phyloP scores from a whole-genome alignment of 2,888 invertebrate species.

The Choreutis nemorana region DNA sequence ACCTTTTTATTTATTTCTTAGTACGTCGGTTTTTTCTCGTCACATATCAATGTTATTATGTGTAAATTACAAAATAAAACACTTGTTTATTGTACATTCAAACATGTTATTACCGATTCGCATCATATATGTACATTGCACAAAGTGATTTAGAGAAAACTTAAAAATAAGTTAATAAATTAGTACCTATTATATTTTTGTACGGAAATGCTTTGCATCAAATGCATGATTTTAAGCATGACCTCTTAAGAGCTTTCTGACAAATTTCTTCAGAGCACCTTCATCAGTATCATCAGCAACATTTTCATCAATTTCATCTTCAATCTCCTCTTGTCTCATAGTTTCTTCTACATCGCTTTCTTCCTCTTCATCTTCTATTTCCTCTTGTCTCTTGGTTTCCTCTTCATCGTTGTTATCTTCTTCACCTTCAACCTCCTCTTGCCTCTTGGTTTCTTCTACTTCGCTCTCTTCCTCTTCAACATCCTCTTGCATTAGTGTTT shows the following conservation, averaged over 20 bases:
- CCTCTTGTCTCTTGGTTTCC: slow-evolving; percentile 8
- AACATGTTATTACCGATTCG: too few relatives aligned
- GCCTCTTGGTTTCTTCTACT: slow-evolving; percentile 15
- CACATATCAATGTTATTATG: too few relatives aligned
- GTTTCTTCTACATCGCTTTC: slow-evolving; percentile 9
- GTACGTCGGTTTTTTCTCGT: too few relatives aligned
- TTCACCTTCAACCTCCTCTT: slow-evolving; percentile 17
- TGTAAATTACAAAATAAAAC: too few relatives aligned
- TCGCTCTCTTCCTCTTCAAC: slow-evolving; percentile 11
- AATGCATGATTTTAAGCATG: slow-evolving; percentile 26
- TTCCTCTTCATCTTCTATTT: slow-evolving; percentile 8
- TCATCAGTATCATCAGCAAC: slow-evolving; percentile 6
- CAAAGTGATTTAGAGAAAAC: slow-evolving; percentile 47
- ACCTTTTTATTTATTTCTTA: too few relatives aligned
- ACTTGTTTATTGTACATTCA: too few relatives aligned
- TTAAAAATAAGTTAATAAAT: slow-evolving; percentile 8
- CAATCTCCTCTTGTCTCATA: slow-evolving; percentile 12
- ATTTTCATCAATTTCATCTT: slow-evolving; percentile 9
- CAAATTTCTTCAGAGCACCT: slow-evolving; percentile 15
- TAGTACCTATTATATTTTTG: slow-evolving; percentile 22
- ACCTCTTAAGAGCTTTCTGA: slow-evolving; percentile 26
- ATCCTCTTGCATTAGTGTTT: slow-evolving; percentile 11
- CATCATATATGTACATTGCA: slow-evolving; percentile 57
- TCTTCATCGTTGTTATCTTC: slow-evolving; percentile 8
- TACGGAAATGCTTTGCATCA: slow-evolving; percentile 23